Evolutionary conservation across 2,797 vertebrate genomes (phyloP).

Genomic region (Cercopithecus diana): DNA sequence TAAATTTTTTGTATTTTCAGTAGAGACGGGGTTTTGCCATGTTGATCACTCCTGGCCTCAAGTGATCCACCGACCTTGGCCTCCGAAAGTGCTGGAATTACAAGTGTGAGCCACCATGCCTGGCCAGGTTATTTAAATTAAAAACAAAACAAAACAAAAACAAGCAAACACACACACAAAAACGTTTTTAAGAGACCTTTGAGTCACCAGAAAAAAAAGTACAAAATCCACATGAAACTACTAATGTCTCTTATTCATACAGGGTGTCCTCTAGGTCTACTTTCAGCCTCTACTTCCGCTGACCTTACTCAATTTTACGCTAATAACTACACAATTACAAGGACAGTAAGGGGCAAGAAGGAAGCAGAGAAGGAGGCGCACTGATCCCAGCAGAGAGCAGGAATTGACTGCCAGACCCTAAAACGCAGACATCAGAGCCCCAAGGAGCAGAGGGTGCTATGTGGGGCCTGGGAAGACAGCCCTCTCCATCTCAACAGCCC

Average conservation of each 20-base stretch:
- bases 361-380: background rate
- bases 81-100: background rate
- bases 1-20: background rate
- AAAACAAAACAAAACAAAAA: background rate
- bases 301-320: background rate
- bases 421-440: too few relatives aligned
- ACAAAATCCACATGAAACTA: background rate
- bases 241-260: background rate
- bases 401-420: too few relatives aligned
- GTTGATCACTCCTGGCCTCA: background rate
- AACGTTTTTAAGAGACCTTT: background rate
- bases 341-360: background rate
- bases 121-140: background rate
- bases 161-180: background rate
- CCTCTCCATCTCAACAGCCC: background rate
- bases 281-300: background rate
- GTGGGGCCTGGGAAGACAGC: fast-evolving
- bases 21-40: background rate
- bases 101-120: background rate
- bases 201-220: background rate
- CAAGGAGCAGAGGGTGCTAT: background rate
- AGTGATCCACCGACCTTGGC: background rate
- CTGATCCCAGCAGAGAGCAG: background rate
- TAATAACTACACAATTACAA: background rate
- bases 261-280: background rate